Evolutionary conservation across 2,113 vertebrate genomes (phyloP).

Genomic region (Beaufortia kweichowensis): DNA sequence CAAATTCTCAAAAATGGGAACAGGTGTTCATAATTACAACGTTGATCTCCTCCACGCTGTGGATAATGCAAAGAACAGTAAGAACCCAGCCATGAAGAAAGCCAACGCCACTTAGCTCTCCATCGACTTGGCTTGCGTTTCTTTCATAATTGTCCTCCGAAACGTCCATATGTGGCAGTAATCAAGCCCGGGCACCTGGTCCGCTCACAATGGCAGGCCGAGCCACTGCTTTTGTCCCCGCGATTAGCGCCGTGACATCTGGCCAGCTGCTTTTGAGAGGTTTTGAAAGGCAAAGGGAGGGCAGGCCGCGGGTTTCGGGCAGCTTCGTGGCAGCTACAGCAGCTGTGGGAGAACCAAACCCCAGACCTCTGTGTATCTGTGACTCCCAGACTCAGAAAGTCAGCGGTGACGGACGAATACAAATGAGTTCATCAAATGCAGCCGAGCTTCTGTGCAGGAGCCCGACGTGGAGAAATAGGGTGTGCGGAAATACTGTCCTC

Average conservation of each 20-base stretch:
- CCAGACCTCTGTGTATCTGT: slow-evolving; percentile 62
- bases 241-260: slow-evolving; percentile 59
- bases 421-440: slow-evolving; percentile 68
- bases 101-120: slow-evolving; percentile 28
- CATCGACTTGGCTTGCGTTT: slow-evolving; percentile 30
- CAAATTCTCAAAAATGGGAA: background rate
- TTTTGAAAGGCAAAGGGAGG: slow-evolving; percentile 48
- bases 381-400: slow-evolving; percentile 65
- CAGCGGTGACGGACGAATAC: slow-evolving; percentile 63
- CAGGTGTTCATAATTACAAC: slow-evolving; percentile 23
- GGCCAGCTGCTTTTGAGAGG: slow-evolving; percentile 50
- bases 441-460: slow-evolving; percentile 52
- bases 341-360: slow-evolving; percentile 45
- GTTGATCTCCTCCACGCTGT: background rate
- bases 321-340: slow-evolving; percentile 20
- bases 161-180: slow-evolving; percentile 22
- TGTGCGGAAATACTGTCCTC: slow-evolving; percentile 52
- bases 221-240: slow-evolving; percentile 53
- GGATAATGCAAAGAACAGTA: background rate
- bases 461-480: no score
- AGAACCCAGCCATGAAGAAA: slow-evolving; percentile 10
- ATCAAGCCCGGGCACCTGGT: slow-evolving; percentile 47
- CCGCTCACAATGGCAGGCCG: slow-evolving; percentile 8
- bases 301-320: background rate
- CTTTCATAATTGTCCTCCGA: slow-evolving; percentile 39